Evolutionary conservation across 1,140 invertebrate genomes (phyloP).

Genomic region (Drosophila pruinosa): DNA sequence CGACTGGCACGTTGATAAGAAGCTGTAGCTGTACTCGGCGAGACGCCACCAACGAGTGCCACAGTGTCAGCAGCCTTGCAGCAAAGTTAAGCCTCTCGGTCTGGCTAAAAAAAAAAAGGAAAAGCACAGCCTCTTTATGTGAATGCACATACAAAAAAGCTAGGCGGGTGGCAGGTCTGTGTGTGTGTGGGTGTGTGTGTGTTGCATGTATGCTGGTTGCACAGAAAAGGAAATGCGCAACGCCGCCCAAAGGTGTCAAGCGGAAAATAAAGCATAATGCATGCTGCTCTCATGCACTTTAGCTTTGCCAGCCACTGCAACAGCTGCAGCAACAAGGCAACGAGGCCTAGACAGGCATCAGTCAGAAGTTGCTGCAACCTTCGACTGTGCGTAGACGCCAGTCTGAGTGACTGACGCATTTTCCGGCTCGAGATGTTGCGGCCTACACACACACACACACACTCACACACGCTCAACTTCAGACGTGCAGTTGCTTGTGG

Average conservation of each 20-base stretch:
- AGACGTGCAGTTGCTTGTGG: neutral
- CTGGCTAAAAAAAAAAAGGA: slow-evolving; percentile 21
- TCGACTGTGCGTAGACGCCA: slow-evolving; percentile 30
- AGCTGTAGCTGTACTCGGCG: slow-evolving; percentile 11
- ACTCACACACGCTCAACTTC: no score
- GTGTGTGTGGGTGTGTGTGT: slow-evolving; percentile 1
- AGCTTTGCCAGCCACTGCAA: slow-evolving; percentile 10
- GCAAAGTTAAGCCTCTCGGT: slow-evolving; percentile 30
- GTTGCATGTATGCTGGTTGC: slow-evolving; percentile 32
- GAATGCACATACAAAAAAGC: slow-evolving; percentile 31
- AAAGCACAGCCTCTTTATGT: slow-evolving; percentile 23
- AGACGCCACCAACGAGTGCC: slow-evolving; percentile 2
- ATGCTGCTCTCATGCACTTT: slow-evolving; percentile 50
- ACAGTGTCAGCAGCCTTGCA: slow-evolving; percentile 14
- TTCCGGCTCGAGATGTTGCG: slow-evolving; percentile 9
- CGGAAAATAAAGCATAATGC: slow-evolving; percentile 79
- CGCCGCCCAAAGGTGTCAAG: slow-evolving; percentile 76
- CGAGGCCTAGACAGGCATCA: slow-evolving; percentile 32
- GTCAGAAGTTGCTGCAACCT: slow-evolving; percentile 20
- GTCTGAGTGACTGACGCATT: slow-evolving; percentile 27
- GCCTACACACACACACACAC: slow-evolving; percentile 2
- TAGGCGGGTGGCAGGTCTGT: slow-evolving; percentile 21
- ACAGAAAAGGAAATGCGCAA: slow-evolving; percentile 72
- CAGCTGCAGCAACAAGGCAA: neutral
- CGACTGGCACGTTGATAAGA: slow-evolving; percentile 69